Evolutionary conservation across 2,888 invertebrate genomes (phyloP), one percentile per base, ranked within the genome.

Genomic region (Tetrapedia diversipes): DNA sequence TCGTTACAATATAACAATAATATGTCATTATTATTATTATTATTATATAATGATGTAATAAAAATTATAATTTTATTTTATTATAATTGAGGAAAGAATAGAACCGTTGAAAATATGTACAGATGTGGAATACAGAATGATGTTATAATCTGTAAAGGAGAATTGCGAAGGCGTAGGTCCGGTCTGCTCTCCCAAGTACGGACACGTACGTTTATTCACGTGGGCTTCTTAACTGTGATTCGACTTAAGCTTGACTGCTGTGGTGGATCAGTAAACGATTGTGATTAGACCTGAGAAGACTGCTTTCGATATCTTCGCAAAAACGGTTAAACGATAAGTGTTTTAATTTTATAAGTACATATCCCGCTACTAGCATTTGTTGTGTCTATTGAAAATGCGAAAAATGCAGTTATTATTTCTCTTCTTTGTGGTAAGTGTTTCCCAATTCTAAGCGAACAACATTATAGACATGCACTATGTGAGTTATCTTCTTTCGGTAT

Each of bases 151-250:
- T 60, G 76, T 78, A 83, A 83, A 83, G 77, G 83, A 80, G 74
- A 86, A 86, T 85, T 71, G 84, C 84, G 84, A 85, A 80, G 84
- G 86, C 85, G 87, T 84, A 79, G 79, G 82, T 81, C 80, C 78
- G 79, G 81, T 71, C 71, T 78, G 77, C 77, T 72, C 79, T 71
- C 66, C 79, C 84, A 79, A 83, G 72, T 78, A 84, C 71, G 83
- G 79, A 74, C 53, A 73, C 67, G 80, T 66, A 76, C 74, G 71
- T 65, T 82, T 64, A 59, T 71, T 68, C 63, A 76, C 66, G 81
- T 80, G 77, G 83, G 80, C 69, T 34, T 74, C n/a, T 57, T 64
- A 57, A 76, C 66, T 63, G 60, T 69, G 78, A 83, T 82, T 78
- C 70, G 60, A 61, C 80, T 71, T 72, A 64, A 67, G 64, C 76